These are phyloP conservation scores for Entomyzon cyanotis DNA, from an alignment of 2,113 vertebrate genomes.

Conservation along the genomic window DNA sequence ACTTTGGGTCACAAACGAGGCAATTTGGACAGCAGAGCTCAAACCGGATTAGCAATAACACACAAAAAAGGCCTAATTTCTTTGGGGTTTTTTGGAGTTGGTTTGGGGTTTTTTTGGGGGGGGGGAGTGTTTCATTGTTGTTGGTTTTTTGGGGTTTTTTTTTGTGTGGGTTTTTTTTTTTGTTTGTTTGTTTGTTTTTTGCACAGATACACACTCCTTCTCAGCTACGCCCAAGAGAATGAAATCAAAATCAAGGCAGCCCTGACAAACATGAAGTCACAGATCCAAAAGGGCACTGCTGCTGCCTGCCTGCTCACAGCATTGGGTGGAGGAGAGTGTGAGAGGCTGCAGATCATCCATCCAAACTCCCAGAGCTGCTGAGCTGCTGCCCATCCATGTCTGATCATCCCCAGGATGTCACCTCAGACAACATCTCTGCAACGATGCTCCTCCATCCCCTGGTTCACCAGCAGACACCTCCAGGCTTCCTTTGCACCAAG, in stretches of 20 bases:
- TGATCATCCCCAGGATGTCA: neutral
- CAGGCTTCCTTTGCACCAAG: neutral
- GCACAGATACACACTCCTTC: neutral
- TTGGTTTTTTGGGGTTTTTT: too few species aligned
- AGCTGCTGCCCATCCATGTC: fast-evolving
- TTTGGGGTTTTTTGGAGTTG: neutral
- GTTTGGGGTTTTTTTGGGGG: too few species aligned
- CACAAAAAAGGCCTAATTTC: neutral
- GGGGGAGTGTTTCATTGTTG: too few species aligned
- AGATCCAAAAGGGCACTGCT: neutral
- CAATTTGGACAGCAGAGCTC: conserved; percentile 54
- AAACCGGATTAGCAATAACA: conserved; percentile 41
- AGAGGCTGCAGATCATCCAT: fast-evolving
- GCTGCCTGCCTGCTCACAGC: fast-evolving
- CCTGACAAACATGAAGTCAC: neutral
- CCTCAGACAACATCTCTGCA: neutral
- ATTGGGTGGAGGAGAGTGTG: fast-evolving
- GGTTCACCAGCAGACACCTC: neutral
- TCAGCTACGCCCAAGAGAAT: neutral
- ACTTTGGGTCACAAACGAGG: conserved; percentile 60
- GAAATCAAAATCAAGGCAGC: conserved; percentile 12
- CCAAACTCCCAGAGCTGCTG: neutral
- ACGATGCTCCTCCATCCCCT: neutral
- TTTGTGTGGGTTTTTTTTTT: neutral
- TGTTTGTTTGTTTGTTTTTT: too few species aligned